phyloP scores from a whole-genome alignment of 2,888 invertebrate genomes.

The Cephus pygmeus region DNA sequence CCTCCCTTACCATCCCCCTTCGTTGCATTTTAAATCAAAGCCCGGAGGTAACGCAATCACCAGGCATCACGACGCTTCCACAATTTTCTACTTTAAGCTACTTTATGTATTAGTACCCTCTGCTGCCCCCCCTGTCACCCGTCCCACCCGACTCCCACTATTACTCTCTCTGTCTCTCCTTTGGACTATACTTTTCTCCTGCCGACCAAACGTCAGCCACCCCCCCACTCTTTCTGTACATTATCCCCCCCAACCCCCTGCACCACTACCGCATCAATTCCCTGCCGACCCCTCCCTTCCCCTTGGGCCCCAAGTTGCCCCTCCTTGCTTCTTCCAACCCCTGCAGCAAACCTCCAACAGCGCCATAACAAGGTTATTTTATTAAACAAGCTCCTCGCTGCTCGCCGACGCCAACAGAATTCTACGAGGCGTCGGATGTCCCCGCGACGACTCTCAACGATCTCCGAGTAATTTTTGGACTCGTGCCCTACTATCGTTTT shows the following conservation, averaged over 20 bases:
- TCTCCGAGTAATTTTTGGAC: not conserved
- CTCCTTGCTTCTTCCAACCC: conserved; percentile 5
- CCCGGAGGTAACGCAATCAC: conserved; percentile 66
- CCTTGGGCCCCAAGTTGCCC: not conserved
- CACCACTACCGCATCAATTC: conserved; percentile 1
- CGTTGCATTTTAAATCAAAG: conserved; percentile 67
- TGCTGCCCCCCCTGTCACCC: conserved; percentile 12
- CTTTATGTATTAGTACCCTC: conserved; percentile 64
- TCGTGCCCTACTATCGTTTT: not conserved
- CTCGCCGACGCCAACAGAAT: conserved; percentile 35
- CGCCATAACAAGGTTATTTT: conserved; percentile 60
- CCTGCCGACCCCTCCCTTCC: not conserved
- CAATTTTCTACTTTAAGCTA: conserved; percentile 67
- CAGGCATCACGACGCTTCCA: conserved; percentile 67
- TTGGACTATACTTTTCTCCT: conserved; percentile 4
- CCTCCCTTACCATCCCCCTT: conserved; percentile 44
- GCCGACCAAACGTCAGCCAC: not conserved
- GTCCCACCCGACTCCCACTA: conserved; percentile 13
- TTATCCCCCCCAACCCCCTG: conserved; percentile 22
- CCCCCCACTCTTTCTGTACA: not conserved
- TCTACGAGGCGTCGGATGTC: conserved; percentile 30
- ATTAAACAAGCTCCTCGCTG: conserved; percentile 59
- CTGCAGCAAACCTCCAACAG: conserved; percentile 26
- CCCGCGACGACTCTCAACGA: not conserved
- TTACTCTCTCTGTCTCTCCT: conserved; percentile 22